Percentiles rank a stretch among this genome's conserved stretches.
These are phyloP conservation scores for Holacanthella duospinosa DNA, from an alignment of 2,888 invertebrate species.

Conservation along the genomic window DNA sequence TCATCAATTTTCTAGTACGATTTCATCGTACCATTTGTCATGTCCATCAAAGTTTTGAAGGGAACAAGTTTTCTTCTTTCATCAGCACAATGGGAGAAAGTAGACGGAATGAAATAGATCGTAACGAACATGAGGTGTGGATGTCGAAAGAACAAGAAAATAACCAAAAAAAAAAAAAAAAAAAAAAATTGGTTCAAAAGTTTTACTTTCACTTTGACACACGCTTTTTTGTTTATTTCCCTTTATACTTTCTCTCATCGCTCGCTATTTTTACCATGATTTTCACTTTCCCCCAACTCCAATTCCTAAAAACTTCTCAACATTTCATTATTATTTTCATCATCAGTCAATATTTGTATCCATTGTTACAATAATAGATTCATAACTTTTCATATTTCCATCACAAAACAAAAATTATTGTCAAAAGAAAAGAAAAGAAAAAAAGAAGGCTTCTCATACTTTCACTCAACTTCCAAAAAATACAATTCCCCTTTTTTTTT, in stretches of 20 bases:
- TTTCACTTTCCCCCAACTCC: not conserved
- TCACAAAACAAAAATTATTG: too few relatives aligned
- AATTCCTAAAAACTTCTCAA: not conserved
- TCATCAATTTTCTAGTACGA: not conserved
- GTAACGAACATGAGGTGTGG: conserved; percentile 6
- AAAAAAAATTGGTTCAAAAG: not conserved
- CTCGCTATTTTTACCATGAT: too few relatives aligned
- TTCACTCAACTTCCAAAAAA: too few relatives aligned
- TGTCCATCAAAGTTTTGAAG: not conserved
- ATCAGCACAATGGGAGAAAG: conserved; percentile 11
- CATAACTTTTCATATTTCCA: too few relatives aligned
- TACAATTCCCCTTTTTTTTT: too few relatives aligned
- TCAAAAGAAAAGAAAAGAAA: too few relatives aligned
- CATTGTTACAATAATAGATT: too few relatives aligned
- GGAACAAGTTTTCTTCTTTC: conserved; percentile 8
- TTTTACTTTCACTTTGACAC: conserved; percentile 1
- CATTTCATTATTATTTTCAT: not conserved
- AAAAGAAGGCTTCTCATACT: too few relatives aligned
- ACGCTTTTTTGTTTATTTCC: not conserved
- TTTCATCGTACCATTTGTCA: not conserved
- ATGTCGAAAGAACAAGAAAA: conserved; percentile 1
- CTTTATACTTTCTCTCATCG: not conserved
- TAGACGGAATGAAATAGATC: not conserved
- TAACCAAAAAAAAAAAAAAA: not conserved
- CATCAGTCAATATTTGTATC: too few relatives aligned